Evolutionary conservation across 53 echinoderm and acorn worm genomes (phyloP), one percentile per base, ranked within the genome.

Genomic region (Hippasteria phrygiana): DNA sequence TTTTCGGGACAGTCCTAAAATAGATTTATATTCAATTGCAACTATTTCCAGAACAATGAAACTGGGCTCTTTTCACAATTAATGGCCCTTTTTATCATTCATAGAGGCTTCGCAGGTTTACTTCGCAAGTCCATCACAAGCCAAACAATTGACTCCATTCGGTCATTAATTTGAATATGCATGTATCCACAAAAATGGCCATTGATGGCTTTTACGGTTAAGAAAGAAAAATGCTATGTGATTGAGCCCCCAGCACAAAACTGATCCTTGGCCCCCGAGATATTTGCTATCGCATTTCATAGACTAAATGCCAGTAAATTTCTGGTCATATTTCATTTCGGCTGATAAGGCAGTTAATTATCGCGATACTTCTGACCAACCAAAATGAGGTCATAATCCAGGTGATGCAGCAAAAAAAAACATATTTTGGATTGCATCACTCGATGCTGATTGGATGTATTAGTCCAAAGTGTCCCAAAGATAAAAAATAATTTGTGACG

Each of bases 211-310:
- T 9, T 17, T 3, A 2, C 54, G 26, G 59, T 59, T 26, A 22
- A 59, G 26, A 59, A 59, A 10, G 59, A 9, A 59, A 59, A 59
- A 22, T 8, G 26, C 4, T 2, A 22, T 45, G 46, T 45, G 46
- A 45, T 5, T 45, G 46, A 11, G 5, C 5, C 46, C 46, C 46
- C 56, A 12, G 56, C 2, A 64, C 28, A 2, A 27, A 17, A 47
- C 47, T 66, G 67, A 66, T 32, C 67, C 67, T 66, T 66, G 35
- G 34, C 62, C 34, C 67, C 18, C 34, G 2, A 33, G 33, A 66
- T 66, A 11, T 66, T 12, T 22, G 17, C 67, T 66, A 66, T 66
- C 67, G 12, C 17, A 66, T 66, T 66, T 66, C 67, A 66, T 66
- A 16, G 35, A 66, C 34, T 66, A 16, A 29, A 66, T 66, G 9